Conservation (phyloP, 2,888 invertebrate genomes). For the Zelleria hepariella region DNA sequence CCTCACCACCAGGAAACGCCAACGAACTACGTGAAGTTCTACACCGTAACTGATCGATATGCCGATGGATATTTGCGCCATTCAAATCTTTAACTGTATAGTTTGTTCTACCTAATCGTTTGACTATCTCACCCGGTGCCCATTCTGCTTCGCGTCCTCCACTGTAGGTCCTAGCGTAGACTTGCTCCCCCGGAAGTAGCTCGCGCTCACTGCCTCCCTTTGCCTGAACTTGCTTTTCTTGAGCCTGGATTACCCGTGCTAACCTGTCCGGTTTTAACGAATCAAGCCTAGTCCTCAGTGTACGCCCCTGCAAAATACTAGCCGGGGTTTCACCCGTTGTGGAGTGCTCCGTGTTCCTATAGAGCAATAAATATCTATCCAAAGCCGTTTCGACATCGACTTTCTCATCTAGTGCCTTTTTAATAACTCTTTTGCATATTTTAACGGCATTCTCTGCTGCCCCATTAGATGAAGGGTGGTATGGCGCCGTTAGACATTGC, state of each 20-base stretch:
- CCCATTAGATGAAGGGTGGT: too few species aligned
- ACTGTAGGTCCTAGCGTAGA: not conserved
- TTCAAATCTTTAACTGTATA: not conserved
- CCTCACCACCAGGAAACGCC: not conserved
- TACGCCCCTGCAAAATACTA: not conserved
- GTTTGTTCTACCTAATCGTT: not conserved
- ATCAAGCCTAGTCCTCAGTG: not conserved
- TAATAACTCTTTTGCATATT: not conserved
- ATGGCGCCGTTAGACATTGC: too few species aligned
- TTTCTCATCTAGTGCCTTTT: not conserved
- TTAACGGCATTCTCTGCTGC: slow-evolving; percentile 1
- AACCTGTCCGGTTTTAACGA: not conserved
- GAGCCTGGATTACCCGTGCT: not conserved
- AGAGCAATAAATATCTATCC: too few species aligned
- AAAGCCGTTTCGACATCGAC: too few species aligned
- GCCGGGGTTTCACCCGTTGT: not conserved
- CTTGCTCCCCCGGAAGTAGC: not conserved
- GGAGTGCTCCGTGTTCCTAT: not conserved
- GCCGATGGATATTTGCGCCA: not conserved
- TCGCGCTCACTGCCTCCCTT: not conserved
- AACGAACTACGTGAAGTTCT: not conserved
- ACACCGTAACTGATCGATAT: not conserved
- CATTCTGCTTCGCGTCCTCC: not conserved
- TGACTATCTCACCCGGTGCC: not conserved
- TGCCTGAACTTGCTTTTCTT: not conserved